These are phyloP conservation scores for Sitta europaea DNA, from an alignment of 2,113 vertebrate genomes.

Conservation along the genomic window DNA sequence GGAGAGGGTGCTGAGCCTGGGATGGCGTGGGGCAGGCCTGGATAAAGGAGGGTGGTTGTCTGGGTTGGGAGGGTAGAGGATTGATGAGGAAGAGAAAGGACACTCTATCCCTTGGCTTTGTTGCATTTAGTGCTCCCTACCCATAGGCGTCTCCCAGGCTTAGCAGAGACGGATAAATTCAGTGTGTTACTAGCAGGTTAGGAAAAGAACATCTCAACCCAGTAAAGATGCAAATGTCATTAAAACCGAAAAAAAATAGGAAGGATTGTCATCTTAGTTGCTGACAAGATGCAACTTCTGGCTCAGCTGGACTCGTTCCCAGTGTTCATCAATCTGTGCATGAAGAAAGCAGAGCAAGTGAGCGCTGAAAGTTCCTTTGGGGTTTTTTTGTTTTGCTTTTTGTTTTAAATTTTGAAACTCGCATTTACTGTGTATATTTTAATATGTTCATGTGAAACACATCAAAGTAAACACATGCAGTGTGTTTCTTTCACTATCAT, in stretches of 20 bases:
- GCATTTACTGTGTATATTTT: conserved; percentile 51
- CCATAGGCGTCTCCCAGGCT: neutral
- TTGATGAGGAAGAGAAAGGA: neutral
- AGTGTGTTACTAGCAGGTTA: neutral
- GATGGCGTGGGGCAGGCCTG: neutral
- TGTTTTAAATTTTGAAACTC: conserved; percentile 50
- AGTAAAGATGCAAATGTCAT: neutral
- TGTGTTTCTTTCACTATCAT: conserved; percentile 51
- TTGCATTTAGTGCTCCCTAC: neutral
- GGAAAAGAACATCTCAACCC: neutral
- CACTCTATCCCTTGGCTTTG: neutral
- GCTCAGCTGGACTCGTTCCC: conserved; percentile 29
- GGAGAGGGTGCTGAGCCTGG: neutral
- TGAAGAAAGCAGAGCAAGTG: conserved; percentile 26
- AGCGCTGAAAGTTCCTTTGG: conserved; percentile 19
- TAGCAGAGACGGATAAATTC: neutral
- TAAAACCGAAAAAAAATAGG: neutral
- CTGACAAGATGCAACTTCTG: neutral
- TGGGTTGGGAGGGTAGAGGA: neutral
- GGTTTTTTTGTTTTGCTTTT: conserved; percentile 36
- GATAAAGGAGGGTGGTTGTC: fast-evolving
- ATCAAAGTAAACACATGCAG: conserved; percentile 49
- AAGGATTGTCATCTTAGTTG: neutral
- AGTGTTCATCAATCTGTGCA: conserved; percentile 28
- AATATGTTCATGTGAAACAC: conserved; percentile 48